These are phyloP conservation scores for Sternotherus odoratus DNA, from an alignment of 2,797 vertebrate genomes.

Conservation along the genomic window DNA sequence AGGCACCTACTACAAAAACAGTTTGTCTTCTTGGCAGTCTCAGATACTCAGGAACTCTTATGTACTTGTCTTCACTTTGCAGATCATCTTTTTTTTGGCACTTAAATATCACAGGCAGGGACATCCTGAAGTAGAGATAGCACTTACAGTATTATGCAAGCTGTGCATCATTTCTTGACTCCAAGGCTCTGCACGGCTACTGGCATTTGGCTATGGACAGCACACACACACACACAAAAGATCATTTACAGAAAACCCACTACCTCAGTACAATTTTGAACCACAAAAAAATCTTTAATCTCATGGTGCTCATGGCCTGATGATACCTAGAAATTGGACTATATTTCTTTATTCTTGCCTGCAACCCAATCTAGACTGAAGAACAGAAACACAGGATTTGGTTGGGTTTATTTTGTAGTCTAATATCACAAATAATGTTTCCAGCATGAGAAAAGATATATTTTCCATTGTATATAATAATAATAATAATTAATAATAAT, in stretches of 20 bases:
- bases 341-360: neutral
- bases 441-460: neutral
- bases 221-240: slow-evolving; percentile 37
- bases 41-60: slow-evolving; percentile 58
- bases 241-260: slow-evolving; percentile 11
- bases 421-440: neutral
- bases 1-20: slow-evolving; percentile 59
- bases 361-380: neutral
- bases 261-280: slow-evolving; percentile 7
- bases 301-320: neutral
- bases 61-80: slow-evolving; percentile 64
- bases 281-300: neutral
- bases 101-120: slow-evolving; percentile 51
- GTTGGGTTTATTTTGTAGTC: neutral
- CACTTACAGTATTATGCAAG: slow-evolving; percentile 18
- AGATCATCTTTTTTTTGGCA: slow-evolving; percentile 70
- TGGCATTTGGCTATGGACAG: slow-evolving; percentile 23
- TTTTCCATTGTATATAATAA: neutral
- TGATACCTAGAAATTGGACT: neutral
- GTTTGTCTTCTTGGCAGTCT: slow-evolving; percentile 70
- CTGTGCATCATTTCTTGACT: slow-evolving; percentile 48
- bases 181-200: neutral
- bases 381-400: neutral
- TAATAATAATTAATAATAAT: slow-evolving; percentile 7
- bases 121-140: slow-evolving; percentile 58